These are phyloP conservation scores for Novumbra hubbsi DNA, from an alignment of 2,797 vertebrate genomes.

Conservation along the genomic window DNA sequence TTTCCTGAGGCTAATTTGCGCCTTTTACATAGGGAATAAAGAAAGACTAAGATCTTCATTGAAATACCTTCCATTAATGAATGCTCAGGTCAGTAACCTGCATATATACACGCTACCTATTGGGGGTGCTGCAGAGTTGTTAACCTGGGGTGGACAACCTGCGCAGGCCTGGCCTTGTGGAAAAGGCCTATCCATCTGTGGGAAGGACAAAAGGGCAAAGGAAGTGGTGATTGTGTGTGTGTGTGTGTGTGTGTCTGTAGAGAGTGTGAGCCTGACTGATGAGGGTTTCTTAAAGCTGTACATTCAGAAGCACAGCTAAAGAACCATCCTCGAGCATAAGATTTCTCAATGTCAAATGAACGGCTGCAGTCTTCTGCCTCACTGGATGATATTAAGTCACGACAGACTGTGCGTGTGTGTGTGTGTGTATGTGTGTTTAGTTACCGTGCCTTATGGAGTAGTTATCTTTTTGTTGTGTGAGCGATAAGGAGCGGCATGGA, in stretches of 20 bases:
- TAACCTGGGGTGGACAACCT: slow-evolving; percentile 36
- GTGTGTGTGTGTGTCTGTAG: neutral
- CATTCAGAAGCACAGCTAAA: neutral
- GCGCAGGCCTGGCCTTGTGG: slow-evolving; percentile 38
- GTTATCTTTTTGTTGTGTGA: neutral
- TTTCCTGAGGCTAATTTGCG: neutral
- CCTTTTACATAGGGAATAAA: neutral
- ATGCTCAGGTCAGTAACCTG: neutral
- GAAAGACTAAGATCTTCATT: neutral
- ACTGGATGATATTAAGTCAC: slow-evolving; percentile 43
- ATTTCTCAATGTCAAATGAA: slow-evolving; percentile 8
- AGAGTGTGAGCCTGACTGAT: neutral
- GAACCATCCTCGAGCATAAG: neutral
- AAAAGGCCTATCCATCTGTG: slow-evolving; percentile 51
- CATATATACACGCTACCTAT: slow-evolving; percentile 11
- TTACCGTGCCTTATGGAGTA: too few species aligned
- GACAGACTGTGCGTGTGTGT: slow-evolving; percentile 17
- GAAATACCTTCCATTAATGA: neutral
- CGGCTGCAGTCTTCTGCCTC: slow-evolving; percentile 35
- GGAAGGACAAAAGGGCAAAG: slow-evolving; percentile 65
- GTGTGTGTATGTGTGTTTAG: neutral
- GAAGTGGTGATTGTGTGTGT: neutral
- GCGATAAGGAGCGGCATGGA: neutral
- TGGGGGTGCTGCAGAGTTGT: slow-evolving; percentile 50
- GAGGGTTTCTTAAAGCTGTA: neutral